These are phyloP conservation scores for Ictidomys tridecemlineatus DNA, from an alignment of 2,113 vertebrate genomes.

Conservation along the genomic window DNA sequence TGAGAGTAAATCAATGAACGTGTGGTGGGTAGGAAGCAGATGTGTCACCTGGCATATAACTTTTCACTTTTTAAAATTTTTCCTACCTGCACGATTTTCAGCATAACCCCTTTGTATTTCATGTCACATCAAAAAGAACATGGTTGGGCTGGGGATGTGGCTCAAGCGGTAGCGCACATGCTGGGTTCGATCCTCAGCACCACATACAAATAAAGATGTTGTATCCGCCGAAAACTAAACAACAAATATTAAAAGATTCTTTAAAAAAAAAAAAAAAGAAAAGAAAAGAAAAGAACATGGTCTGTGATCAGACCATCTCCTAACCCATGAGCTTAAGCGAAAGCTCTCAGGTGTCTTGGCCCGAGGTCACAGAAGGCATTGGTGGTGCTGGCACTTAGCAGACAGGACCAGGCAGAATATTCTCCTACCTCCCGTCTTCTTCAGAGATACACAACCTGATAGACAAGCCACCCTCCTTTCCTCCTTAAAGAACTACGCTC, in stretches of 20 bases:
- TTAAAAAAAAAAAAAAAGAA: too few species aligned
- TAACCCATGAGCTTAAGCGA: neutral
- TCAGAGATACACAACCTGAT: neutral
- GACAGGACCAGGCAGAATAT: neutral
- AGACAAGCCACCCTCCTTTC: rapidly evolving
- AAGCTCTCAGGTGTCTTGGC: too few species aligned
- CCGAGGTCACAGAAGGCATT: too few species aligned
- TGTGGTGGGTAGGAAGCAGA: neutral
- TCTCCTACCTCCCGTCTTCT: neutral
- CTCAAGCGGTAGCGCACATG: too few species aligned
- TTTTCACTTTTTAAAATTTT: neutral
- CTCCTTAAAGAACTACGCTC: neutral
- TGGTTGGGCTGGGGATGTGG: too few species aligned
- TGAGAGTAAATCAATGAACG: neutral
- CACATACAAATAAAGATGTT: too few species aligned
- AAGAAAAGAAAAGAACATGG: neutral
- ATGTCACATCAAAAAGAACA: neutral
- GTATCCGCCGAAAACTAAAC: too few species aligned
- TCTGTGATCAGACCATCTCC: neutral
- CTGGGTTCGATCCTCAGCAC: too few species aligned
- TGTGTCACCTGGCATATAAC: rapidly evolving
- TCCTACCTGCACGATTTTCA: neutral
- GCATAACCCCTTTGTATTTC: neutral
- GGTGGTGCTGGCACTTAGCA: neutral
- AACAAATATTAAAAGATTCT: too few species aligned